Percentiles rank a stretch among this genome's conserved stretches.
phyloP scores from a whole-genome alignment of 2,113 vertebrate species.

The Coryphaenoides rupestris region DNA sequence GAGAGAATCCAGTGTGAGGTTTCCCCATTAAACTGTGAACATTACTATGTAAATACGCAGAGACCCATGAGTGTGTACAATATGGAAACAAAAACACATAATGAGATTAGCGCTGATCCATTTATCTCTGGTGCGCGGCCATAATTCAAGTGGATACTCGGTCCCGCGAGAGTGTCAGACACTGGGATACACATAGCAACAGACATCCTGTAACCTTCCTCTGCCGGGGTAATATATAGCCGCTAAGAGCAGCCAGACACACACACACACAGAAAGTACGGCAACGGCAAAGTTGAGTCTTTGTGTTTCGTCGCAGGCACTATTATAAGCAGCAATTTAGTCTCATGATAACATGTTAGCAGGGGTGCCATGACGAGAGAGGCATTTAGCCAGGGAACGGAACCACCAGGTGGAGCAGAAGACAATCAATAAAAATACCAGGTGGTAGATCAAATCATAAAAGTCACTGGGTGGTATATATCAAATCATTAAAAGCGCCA shows the following conservation, averaged over 20 bases:
- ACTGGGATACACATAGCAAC: conserved; percentile 34
- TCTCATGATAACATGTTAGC: conserved; percentile 62
- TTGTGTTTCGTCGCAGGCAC: conserved; percentile 31
- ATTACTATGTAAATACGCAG: conserved; percentile 71
- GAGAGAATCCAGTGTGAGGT: conserved; percentile 65
- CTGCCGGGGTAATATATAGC: conserved; percentile 20
- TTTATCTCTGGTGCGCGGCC: conserved; percentile 65
- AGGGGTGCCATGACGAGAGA: conserved; percentile 68
- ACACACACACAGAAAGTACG: background rate
- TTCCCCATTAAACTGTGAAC: conserved; percentile 71
- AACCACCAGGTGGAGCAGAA: conserved; percentile 73
- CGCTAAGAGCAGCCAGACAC: conserved; percentile 19
- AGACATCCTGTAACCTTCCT: conserved; percentile 5
- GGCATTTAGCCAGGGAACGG: conserved; percentile 65
- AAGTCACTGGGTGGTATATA: conserved; percentile 76
- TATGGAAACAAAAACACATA: conserved; percentile 70
- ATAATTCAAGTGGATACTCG: conserved; percentile 63
- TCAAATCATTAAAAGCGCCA: conserved; percentile 77
- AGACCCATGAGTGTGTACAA: conserved; percentile 58
- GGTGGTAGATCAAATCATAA: conserved; percentile 77
- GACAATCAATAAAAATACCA: conserved; percentile 77
- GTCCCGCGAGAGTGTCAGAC: conserved; percentile 42
- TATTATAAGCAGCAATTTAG: conserved; percentile 57
- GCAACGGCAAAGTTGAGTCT: conserved; percentile 35
- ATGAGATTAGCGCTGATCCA: conserved; percentile 72